Evolutionary conservation across 1,140 invertebrate species (phyloP).

Genomic region (Ooceraea biroi): DNA sequence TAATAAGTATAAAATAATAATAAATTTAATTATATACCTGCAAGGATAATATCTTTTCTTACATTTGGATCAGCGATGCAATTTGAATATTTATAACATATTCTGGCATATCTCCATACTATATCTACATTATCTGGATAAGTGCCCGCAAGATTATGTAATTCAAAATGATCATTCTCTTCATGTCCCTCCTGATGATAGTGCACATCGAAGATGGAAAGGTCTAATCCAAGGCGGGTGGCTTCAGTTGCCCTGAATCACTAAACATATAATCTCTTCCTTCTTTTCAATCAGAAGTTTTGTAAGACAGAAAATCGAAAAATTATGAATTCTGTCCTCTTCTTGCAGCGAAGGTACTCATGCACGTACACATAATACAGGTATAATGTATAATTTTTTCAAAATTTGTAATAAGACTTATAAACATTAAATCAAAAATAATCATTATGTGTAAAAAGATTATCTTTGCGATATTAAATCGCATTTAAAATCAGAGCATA

Average conservation of each 20-base stretch:
- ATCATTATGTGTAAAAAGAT: constrained; percentile 21
- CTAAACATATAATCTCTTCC: constrained; percentile 82
- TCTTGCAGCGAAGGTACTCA: not conserved
- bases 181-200: constrained; percentile 60
- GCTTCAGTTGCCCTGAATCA: constrained; percentile 84
- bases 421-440: constrained; percentile 36
- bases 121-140: constrained; percentile 86
- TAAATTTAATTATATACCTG: constrained; percentile 84
- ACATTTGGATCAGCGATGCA: constrained; percentile 84
- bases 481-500: not conserved
- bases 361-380: not conserved
- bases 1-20: constrained; percentile 2
- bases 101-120: constrained; percentile 90
- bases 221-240: constrained; percentile 72
- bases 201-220: constrained; percentile 56
- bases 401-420: not conserved
- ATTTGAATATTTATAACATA: constrained; percentile 87
- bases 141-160: constrained; percentile 81
- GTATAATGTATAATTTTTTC: not conserved
- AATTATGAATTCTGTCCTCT: constrained; percentile 16
- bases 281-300: constrained; percentile 69
- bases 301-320: constrained; percentile 47
- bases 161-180: constrained; percentile 77
- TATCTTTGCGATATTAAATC: constrained; percentile 34
- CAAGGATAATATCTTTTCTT: constrained; percentile 87